phyloP scores from a whole-genome alignment of 2,888 invertebrate genomes.

The Dromius quadrimaculatus region DNA sequence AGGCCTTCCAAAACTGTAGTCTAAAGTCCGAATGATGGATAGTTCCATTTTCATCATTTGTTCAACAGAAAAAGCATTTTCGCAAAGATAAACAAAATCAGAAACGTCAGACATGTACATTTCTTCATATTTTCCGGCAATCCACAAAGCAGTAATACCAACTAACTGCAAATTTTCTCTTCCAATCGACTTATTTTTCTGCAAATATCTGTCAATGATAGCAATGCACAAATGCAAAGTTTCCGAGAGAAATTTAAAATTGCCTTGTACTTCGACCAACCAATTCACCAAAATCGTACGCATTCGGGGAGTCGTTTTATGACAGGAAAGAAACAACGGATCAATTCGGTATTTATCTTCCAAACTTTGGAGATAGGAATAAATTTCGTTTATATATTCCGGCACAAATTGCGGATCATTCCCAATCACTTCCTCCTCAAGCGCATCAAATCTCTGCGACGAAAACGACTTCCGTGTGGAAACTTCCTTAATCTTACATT shows the following conservation, averaged over 20 bases:
- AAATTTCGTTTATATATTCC: slow-evolving; percentile 91
- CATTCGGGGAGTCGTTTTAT: slow-evolving; percentile 79
- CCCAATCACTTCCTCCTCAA: slow-evolving; percentile 67
- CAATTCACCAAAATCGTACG: slow-evolving; percentile 91
- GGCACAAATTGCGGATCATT: slow-evolving; percentile 84
- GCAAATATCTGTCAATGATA: slow-evolving; percentile 90
- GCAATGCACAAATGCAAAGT: slow-evolving; percentile 90
- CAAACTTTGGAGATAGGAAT: slow-evolving; percentile 80
- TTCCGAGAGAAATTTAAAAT: slow-evolving; percentile 88
- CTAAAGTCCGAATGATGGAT: slow-evolving; percentile 79
- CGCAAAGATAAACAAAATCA: slow-evolving; percentile 93
- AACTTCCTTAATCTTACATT: slow-evolving; percentile 13
- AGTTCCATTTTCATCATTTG: slow-evolving; percentile 89
- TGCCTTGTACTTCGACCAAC: slow-evolving; percentile 91
- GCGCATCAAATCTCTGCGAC: slow-evolving; percentile 2
- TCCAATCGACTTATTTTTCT: slow-evolving; percentile 69
- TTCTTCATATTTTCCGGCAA: slow-evolving; percentile 96
- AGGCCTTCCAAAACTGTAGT: slow-evolving; percentile 87
- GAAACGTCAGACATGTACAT: slow-evolving; percentile 86
- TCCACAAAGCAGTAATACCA: slow-evolving; percentile 88
- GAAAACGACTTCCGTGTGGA: slow-evolving; percentile 17
- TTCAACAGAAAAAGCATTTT: slow-evolving; percentile 82
- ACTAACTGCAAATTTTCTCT: slow-evolving; percentile 79
- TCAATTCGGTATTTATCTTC: slow-evolving; percentile 78
- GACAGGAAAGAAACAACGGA: slow-evolving; percentile 72